phyloP scores from a whole-genome alignment of 35 echinoderm and acorn worm genomes.

The Patiria miniata region DNA sequence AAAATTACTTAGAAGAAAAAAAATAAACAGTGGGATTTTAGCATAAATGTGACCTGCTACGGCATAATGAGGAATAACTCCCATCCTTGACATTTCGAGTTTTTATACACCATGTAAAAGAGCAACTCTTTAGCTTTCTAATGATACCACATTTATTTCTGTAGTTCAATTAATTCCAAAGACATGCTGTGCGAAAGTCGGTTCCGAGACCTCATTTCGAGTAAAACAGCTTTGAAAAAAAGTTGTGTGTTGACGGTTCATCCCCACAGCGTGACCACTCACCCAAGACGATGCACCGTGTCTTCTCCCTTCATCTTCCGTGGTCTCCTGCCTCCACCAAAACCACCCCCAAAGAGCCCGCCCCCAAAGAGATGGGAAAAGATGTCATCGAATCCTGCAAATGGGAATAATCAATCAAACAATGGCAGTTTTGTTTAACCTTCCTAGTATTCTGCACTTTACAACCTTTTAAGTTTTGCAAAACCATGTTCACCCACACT shows the following conservation, averaged over 20 bases:
- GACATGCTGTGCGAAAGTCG: too few species aligned
- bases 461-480: too few species aligned
- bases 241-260: not conserved
- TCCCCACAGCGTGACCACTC: not conserved
- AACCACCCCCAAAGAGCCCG: conserved; percentile 79
- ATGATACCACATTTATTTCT: too few species aligned
- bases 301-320: conserved; percentile 88
- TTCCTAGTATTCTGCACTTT: too few species aligned
- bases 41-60: not conserved
- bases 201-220: too few species aligned
- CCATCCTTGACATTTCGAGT: too few species aligned
- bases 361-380: conserved; percentile 98
- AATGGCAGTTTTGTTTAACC: too few species aligned
- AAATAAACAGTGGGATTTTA: not conserved
- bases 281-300: conserved; percentile 84
- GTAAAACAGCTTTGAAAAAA: too few species aligned
- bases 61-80: too few species aligned
- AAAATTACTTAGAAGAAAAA: not conserved
- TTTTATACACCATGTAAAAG: too few species aligned
- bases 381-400: conserved; percentile 92
- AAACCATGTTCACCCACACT: not conserved
- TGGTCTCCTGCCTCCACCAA: conserved; percentile 59
- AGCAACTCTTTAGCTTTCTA: too few species aligned
- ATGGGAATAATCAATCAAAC: conserved; percentile 4
- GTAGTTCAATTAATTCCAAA: too few species aligned